These are phyloP conservation scores for Tadarida brasiliensis DNA, from an alignment of 2,797 vertebrate genomes.

Conservation along the genomic window DNA sequence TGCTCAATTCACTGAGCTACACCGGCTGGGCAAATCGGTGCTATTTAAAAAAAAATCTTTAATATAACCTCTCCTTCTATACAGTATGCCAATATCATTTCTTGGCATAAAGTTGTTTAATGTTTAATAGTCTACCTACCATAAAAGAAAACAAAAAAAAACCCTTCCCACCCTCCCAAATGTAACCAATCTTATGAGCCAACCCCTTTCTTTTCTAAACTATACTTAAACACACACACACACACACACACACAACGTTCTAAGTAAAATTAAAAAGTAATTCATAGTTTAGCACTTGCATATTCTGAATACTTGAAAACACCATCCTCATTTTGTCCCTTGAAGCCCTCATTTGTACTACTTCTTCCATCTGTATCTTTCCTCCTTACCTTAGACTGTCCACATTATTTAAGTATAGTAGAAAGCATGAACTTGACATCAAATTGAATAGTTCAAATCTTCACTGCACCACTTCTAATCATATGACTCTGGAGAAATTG, in stretches of 20 bases:
- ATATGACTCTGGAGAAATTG: conserved; percentile 24
- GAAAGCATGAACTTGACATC: conserved; percentile 20
- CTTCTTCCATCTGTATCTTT: not conserved
- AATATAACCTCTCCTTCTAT: not conserved
- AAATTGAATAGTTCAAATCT: conserved; percentile 24
- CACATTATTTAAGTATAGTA: not conserved
- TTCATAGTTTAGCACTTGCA: not conserved
- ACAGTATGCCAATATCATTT: conserved; percentile 23
- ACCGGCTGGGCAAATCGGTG: no score
- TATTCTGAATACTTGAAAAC: conserved; percentile 45
- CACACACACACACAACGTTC: not conserved
- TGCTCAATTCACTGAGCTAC: no score
- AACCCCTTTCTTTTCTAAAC: not conserved
- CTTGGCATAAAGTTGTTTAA: conserved; percentile 10
- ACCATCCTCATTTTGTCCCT: not conserved
- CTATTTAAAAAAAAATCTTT: not conserved
- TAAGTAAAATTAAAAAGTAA: conserved; percentile 51
- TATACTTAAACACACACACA: not conserved
- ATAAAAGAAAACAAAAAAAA: conserved; percentile 44
- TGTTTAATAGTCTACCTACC: not conserved
- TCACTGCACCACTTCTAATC: not conserved
- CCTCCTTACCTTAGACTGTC: not conserved
- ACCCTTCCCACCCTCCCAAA: not conserved
- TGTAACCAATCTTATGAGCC: conserved; percentile 43
- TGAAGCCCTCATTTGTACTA: not conserved